Evolutionary conservation across 2,797 vertebrate genomes (phyloP).

Genomic region (Xiphophorus birchmanni): DNA sequence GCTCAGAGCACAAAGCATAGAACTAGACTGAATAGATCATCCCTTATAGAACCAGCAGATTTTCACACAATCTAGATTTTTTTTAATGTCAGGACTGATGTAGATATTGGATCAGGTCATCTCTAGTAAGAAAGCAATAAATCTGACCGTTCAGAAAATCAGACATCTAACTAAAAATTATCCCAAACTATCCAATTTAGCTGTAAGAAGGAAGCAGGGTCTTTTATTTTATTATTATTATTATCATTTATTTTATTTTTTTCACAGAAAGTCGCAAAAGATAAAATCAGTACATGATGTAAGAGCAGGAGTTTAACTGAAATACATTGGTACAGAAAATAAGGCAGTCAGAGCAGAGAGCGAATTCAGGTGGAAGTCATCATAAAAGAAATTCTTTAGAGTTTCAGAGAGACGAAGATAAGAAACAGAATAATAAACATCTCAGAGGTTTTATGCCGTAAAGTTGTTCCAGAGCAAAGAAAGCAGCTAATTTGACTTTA

Average conservation of each 20-base stretch:
- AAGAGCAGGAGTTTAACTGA: conserved; percentile 3
- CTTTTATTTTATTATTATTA: not conserved
- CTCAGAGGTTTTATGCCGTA: not conserved
- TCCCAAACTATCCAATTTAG: not conserved
- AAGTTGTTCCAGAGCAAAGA: too few species aligned
- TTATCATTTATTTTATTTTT: not conserved
- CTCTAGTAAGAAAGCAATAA: not conserved
- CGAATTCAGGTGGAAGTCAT: not conserved
- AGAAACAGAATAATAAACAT: not conserved
- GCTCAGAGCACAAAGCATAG: too few species aligned
- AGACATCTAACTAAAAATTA: not conserved
- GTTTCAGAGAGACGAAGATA: not conserved
- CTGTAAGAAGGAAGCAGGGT: too few species aligned
- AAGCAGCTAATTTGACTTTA: too few species aligned
- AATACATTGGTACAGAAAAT: not conserved
- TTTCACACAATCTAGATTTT: too few species aligned
- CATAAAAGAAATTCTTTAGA: not conserved
- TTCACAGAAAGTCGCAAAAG: not conserved
- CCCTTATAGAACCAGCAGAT: too few species aligned
- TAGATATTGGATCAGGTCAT: not conserved
- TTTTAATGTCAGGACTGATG: too few species aligned
- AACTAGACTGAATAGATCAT: too few species aligned
- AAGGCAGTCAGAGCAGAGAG: not conserved
- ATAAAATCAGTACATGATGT: not conserved
- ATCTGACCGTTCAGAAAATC: not conserved